A percentile compares a stretch with the other conserved stretches of the same genome.
phyloP scores from a whole-genome alignment of 2,888 invertebrate genomes.

The Tachina fera region DNA sequence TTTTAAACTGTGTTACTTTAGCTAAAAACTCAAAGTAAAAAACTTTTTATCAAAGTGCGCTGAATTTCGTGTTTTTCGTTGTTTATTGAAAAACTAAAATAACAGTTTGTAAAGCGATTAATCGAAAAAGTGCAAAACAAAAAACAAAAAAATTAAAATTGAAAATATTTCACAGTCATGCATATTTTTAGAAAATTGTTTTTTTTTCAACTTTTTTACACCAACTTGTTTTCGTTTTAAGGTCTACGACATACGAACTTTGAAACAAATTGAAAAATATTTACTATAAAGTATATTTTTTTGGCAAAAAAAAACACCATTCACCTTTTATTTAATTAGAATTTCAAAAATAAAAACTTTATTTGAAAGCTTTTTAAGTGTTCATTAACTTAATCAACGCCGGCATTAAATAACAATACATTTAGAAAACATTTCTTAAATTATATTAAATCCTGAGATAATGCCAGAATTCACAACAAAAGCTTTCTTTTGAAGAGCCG shows the following conservation, averaged over 20 bases:
- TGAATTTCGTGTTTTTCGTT: background rate
- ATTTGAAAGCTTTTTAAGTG: background rate
- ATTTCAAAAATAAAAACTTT: too few species aligned
- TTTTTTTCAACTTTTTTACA: too few species aligned
- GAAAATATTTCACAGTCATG: constrained; percentile 2
- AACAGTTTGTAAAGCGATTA: constrained; percentile 35
- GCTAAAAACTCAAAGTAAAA: background rate
- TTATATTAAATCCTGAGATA: too few species aligned
- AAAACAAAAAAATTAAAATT: background rate
- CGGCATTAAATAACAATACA: background rate
- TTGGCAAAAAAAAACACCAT: too few species aligned
- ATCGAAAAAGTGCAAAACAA: constrained; percentile 8
- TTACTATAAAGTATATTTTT: too few species aligned
- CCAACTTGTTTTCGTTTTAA: too few species aligned
- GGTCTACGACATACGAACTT: too few species aligned
- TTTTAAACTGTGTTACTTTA: background rate
- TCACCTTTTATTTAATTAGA: too few species aligned
- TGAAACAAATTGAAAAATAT: too few species aligned
- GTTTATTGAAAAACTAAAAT: constrained; percentile 19
- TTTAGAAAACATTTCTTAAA: too few species aligned
- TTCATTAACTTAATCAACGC: background rate
- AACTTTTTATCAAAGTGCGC: background rate
- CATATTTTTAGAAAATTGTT: background rate
- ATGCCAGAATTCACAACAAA: too few species aligned
- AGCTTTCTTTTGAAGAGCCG: too few species aligned